These are phyloP conservation scores for Mechanitis messenoides DNA, from an alignment of 2,888 invertebrate genomes.

Conservation along the genomic window DNA sequence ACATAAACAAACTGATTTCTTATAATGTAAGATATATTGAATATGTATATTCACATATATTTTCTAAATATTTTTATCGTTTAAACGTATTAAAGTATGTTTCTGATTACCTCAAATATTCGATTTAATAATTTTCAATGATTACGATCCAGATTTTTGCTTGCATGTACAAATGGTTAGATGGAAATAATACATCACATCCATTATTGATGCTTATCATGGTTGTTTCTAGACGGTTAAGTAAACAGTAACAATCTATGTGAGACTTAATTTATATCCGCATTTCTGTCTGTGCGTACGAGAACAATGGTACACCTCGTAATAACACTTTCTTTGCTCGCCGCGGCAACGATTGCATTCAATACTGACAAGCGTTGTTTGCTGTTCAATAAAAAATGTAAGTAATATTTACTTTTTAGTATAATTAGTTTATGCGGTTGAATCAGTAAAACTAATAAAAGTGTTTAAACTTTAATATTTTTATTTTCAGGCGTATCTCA, in stretches of 20 bases:
- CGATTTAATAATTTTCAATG: too few relatives aligned
- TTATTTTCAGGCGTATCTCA: constrained; percentile 46
- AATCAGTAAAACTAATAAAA: too few relatives aligned
- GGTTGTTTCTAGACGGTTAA: background rate
- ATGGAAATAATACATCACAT: background rate
- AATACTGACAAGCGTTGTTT: constrained; percentile 42
- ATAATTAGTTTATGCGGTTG: too few relatives aligned
- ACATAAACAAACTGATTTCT: too few relatives aligned
- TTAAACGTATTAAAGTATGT: too few relatives aligned
- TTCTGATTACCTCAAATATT: too few relatives aligned
- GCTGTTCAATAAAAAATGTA: constrained; percentile 41
- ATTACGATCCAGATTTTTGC: too few relatives aligned
- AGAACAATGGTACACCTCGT: constrained; percentile 41
- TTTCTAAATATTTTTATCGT: too few relatives aligned
- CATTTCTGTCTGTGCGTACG: constrained; percentile 24
- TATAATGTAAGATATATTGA: too few relatives aligned
- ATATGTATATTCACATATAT: too few relatives aligned
- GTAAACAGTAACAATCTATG: constrained; percentile 30
- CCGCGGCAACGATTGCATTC: constrained; percentile 32
- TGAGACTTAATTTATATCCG: constrained; percentile 36
- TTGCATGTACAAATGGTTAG: too few relatives aligned
- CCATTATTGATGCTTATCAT: background rate
- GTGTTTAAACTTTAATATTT: background rate
- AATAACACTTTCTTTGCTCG: constrained; percentile 33
- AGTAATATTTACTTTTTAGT: constrained; percentile 33